Percentiles rank a stretch among this genome's conserved stretches.
These are phyloP conservation scores for Lemur catta DNA, from an alignment of 2,797 vertebrate species.

Conservation along the genomic window DNA sequence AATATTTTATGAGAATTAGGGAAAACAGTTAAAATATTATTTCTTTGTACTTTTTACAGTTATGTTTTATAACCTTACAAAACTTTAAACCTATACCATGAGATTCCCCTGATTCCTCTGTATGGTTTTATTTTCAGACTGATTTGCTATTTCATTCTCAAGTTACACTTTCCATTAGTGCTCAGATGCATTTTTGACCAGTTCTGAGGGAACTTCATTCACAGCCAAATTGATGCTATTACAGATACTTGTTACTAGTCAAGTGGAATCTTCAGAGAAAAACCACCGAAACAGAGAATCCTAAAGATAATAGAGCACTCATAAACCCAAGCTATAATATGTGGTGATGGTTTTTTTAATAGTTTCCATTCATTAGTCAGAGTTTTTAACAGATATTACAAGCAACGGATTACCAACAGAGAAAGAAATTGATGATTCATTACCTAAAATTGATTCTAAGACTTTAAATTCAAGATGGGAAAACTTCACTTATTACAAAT, in stretches of 20 bases:
- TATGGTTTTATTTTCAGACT: constrained; percentile 93
- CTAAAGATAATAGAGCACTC: constrained; percentile 75
- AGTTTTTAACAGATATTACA: constrained; percentile 88
- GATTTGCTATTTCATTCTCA: constrained; percentile 89
- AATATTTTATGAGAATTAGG: constrained; percentile 73
- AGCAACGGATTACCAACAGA: constrained; percentile 78
- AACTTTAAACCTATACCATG: constrained; percentile 81
- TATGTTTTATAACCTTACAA: constrained; percentile 75
- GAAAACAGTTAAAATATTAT: constrained; percentile 83
- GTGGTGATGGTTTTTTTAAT: constrained; percentile 84
- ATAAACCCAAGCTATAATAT: constrained; percentile 88
- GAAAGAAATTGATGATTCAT: constrained; percentile 81
- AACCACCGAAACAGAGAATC: constrained; percentile 76
- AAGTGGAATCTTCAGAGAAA: constrained; percentile 88
- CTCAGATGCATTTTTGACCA: constrained; percentile 89
- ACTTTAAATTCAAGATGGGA: constrained; percentile 78
- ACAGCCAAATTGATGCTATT: constrained; percentile 89
- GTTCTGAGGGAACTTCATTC: constrained; percentile 87
- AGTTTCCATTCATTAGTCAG: constrained; percentile 79
- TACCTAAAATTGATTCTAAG: constrained; percentile 78
- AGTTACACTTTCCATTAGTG: constrained; percentile 90
- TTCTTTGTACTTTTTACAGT: constrained; percentile 90
- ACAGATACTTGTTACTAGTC: constrained; percentile 81
- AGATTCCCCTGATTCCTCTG: constrained; percentile 82
- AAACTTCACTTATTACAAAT: constrained; percentile 85